Base-by-base conservation (phyloP, 1,140 invertebrate species). In the Achatina immaculata region DNA sequence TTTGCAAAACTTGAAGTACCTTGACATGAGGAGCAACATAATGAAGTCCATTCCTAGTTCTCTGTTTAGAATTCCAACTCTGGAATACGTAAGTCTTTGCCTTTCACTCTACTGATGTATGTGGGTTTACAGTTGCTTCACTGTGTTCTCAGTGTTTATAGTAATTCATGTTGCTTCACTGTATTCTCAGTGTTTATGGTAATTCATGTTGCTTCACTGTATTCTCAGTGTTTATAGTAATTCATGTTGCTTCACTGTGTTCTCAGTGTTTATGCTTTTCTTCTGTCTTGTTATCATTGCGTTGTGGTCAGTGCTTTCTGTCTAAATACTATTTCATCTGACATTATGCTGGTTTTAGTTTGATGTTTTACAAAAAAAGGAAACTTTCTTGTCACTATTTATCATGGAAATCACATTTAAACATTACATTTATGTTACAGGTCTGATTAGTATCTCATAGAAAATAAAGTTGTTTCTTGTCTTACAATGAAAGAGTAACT, bases 11-110 rank as follows among this genome's bases (percentile, higher is more conserved):
- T 82, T 90, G 11, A 82, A 85, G 45, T 78, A 81, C 21, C 72
- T 90, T 21, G 85, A 88, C 68, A 34, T 91, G 71, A 83, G 82
- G 19, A 88, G 87, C 74, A 90, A 90, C 76, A 38, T 75, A 3
- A 76, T 90, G 21, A 55, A 58, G 3, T 81, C 85, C 42, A 68
- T 91, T 36, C 90, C 90, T 0, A 87, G 83, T 14, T 84, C 85
- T 0, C 83, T 91, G n/a, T 83, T 82, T 36, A 81, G 78, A 62
- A 74, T 80, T 71, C n/a, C 4, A 14, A 45, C n/a, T 1, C 36
- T 79, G 34, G 77, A 79, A 51, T 79, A 45, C 34, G 77, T 79
- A 71, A 79, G 77, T 79, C 1, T 66, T n/a, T n/a, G n/a, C n/a
- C n/a, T n/a, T n/a, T n/a, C n/a, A n/a, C 28, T 51, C 48, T 51